Evolutionary conservation across 1,140 invertebrate genomes (phyloP), one percentile per base, ranked within the genome.

Genomic region (Stegodyphus mimosarum): DNA sequence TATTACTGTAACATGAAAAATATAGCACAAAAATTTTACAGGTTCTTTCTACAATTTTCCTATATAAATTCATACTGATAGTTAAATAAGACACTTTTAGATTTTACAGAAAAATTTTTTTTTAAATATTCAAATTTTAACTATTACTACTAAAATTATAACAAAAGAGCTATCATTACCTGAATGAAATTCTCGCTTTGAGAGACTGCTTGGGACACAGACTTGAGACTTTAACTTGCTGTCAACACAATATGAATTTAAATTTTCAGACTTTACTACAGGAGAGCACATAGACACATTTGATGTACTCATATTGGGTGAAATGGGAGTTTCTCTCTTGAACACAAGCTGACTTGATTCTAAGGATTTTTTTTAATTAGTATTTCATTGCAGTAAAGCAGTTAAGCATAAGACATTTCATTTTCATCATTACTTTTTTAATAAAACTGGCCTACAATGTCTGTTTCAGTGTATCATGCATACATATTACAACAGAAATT

Each of bases 221-320:
- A 51, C 63, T 74, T 75, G 81, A 70, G 81, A 60, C 49, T 83
- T 83, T 63, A 84, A 51, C 55, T 84, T 84, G 70, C 81, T 84
- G 48, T 84, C 81, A 75, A 60, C 63, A 74, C 80, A 83, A 49
- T 71, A 76, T 52, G 63, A 69, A 60, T 76, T 84, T 48, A 84
- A 66, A 18, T 69, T 84, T 63, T 84, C 81, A 70, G 72, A 75
- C 73, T 84, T 84, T 15, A 73, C 67, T 51, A 55, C 81, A 55
- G 81, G 50, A 69, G 81, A 84, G 66, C 81, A 53, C 13, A 75
- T 60, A 7, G 72, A 69, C 50, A 84, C 55, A 60, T 49, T 76
- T 49, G 81, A 72, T 51, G 71, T 33, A 69, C 66, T 84, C n/a
- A 84, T 72, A 75, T 67, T 84, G 5, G 81, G 81, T 33, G 81